Evolutionary conservation across 2,888 invertebrate genomes (phyloP).

Genomic region (Sphecodes monilicornis): DNA sequence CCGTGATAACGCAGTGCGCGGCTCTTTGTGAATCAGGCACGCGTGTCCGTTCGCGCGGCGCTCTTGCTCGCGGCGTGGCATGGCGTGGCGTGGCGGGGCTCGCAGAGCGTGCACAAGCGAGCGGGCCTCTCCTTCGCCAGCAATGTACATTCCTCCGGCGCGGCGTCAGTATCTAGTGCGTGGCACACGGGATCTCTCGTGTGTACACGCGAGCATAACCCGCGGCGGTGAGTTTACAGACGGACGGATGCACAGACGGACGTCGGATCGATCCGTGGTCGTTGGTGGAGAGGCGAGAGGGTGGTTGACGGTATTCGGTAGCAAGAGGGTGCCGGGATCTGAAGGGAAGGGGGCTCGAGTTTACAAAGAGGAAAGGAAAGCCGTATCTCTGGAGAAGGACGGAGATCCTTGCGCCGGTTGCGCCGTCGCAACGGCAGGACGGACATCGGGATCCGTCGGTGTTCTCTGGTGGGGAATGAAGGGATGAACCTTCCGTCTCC

Average conservation of each 20-base stretch:
- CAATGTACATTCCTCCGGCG: background rate
- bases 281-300: constrained; percentile 53
- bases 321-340: constrained; percentile 33
- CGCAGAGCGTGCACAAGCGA: background rate
- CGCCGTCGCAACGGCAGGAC: constrained; percentile 72
- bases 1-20: constrained; percentile 14
- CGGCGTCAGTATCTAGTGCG: constrained; percentile 15
- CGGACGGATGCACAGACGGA: constrained; percentile 69
- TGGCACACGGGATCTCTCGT: constrained; percentile 35
- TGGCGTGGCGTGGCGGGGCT: background rate
- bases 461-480: constrained; percentile 30
- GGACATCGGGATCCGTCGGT: constrained; percentile 60
- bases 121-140: background rate
- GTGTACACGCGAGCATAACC: constrained; percentile 55
- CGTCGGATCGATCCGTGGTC: constrained; percentile 71
- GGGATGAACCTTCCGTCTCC: constrained; percentile 52
- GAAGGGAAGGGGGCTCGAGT: background rate
- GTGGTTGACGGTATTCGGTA: constrained; percentile 8
- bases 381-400: constrained; percentile 58
- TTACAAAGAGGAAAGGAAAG: constrained; percentile 41
- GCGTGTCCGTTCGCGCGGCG: constrained; percentile 19
- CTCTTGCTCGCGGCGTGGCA: background rate
- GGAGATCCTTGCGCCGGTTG: constrained; percentile 64
- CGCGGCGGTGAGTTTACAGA: constrained; percentile 58
- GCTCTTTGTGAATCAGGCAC: background rate